Evolutionary conservation across 2,797 vertebrate genomes (phyloP), one percentile per base, ranked within the genome.

Genomic region (Chromis chromis): DNA sequence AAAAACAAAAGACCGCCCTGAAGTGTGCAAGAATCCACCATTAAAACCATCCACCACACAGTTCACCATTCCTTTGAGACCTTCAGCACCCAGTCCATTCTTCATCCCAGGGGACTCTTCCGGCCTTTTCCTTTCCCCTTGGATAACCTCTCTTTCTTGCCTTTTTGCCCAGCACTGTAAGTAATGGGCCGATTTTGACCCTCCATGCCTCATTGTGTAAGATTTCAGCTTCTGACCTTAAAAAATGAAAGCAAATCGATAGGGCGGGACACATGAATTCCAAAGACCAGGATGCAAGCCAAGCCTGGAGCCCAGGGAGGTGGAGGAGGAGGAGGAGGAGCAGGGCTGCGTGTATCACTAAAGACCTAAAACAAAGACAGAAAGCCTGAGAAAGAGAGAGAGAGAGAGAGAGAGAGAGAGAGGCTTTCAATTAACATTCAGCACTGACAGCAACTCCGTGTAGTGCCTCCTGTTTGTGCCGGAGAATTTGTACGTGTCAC

Each of bases 231-330:
- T 85, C 84, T 93, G 92, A 93, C 92, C 92, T 94, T 93, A 94
- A 93, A 88, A 93, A 92, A 93, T 89, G 89, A 93, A 94, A 92
- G 91, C 83, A 92, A 92, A 94, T 94, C 89, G 42, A 92, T 94
- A 87, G 88, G 90, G 93, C 73, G 82, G 91, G 85, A 89, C 86
- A 82, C 76, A 69, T 83, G 89, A 87, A 92, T 92, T 90, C 92
- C 91, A 81, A 87, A 90, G 85, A 79, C 80, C 85, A 87, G 89
- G 85, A 91, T 86, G 79, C 70, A 81, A 89, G 91, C 89, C 91
- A 91, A 88, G 86, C 74, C 83, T 55, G 60, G 79, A 89, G 89
- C 78, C 67, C 44, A 19, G 81, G 65, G 80, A 74, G 54, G 40
- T 70, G 44, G 52, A 70, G 58, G 76, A 77, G 70, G 80, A 74